Evolutionary conservation across 2,113 vertebrate species (phyloP).

Genomic region (Cinclus mexicanus): DNA sequence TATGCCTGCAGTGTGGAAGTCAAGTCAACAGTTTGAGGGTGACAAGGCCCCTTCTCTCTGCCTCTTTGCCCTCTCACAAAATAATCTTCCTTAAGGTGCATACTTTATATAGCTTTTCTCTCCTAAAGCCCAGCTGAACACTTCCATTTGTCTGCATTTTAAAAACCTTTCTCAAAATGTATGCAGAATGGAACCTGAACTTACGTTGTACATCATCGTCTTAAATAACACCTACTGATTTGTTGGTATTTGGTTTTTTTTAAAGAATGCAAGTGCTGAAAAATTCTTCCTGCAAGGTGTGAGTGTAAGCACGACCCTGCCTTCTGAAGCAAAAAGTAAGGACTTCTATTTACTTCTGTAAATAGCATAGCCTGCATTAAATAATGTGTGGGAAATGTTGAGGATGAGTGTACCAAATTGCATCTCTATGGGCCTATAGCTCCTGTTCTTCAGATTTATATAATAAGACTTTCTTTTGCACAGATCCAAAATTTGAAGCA

Average conservation of each 20-base stretch:
- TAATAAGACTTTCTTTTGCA: background rate
- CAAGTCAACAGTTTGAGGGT: background rate
- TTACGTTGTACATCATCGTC: background rate
- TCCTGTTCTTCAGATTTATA: background rate
- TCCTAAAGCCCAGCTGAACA: background rate
- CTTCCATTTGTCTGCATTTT: background rate
- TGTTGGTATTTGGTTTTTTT: background rate
- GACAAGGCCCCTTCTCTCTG: background rate
- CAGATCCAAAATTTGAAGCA: constrained; percentile 40
- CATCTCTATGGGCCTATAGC: background rate
- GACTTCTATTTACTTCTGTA: background rate
- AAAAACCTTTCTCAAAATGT: background rate
- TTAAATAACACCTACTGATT: background rate
- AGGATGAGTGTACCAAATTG: background rate
- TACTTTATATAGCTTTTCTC: background rate
- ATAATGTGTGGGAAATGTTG: background rate
- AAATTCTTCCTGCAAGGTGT: constrained; percentile 73
- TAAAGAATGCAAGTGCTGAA: constrained; percentile 69
- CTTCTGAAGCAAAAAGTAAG: constrained; percentile 74
- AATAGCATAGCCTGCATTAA: background rate
- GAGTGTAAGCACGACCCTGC: constrained; percentile 51
- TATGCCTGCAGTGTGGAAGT: background rate
- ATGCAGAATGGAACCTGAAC: background rate
- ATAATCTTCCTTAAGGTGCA: background rate
- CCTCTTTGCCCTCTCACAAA: background rate